Conservation (phyloP, 2,113 vertebrate genomes). For the Psammodynastes pulverulentus region DNA sequence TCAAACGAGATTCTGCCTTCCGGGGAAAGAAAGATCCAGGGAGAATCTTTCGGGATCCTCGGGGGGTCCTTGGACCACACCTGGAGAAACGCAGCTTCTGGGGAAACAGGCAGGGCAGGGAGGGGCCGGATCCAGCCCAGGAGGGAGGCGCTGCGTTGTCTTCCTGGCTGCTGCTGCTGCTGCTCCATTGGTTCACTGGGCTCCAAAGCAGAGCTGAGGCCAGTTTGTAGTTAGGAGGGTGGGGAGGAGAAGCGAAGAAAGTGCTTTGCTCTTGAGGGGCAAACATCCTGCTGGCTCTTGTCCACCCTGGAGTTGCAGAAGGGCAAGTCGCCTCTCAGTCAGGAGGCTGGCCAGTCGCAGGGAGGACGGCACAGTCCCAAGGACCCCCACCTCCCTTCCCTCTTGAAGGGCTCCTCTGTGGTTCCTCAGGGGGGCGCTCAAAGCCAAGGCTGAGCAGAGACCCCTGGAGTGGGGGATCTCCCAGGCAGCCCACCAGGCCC, state of each 20-base stretch:
- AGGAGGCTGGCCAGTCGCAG: no score
- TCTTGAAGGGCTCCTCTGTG: neutral
- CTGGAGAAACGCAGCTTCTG: neutral
- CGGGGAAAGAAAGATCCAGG: neutral
- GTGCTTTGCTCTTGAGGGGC: neutral
- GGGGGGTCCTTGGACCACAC: neutral
- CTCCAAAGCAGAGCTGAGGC: neutral
- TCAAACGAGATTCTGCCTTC: neutral
- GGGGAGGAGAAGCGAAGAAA: slow-evolving; percentile 17
- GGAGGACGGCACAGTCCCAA: no score
- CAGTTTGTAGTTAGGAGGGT: neutral
- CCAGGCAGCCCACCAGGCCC: neutral
- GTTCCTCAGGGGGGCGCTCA: neutral
- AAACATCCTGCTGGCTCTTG: slow-evolving; percentile 34
- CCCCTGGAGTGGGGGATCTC: neutral
- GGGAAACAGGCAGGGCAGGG: neutral
- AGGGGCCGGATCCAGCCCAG: slow-evolving; percentile 17
- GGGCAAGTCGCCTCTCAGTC: neutral
- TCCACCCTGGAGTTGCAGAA: neutral
- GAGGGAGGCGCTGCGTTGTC: slow-evolving; percentile 12
- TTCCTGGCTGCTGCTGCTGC: neutral
- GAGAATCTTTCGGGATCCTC: neutral
- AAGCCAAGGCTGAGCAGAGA: neutral
- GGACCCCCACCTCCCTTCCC: neutral
- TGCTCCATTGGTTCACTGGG: neutral